Base-by-base conservation (phyloP, 1,140 invertebrate genomes). In the Homalodisca vitripennis region DNA sequence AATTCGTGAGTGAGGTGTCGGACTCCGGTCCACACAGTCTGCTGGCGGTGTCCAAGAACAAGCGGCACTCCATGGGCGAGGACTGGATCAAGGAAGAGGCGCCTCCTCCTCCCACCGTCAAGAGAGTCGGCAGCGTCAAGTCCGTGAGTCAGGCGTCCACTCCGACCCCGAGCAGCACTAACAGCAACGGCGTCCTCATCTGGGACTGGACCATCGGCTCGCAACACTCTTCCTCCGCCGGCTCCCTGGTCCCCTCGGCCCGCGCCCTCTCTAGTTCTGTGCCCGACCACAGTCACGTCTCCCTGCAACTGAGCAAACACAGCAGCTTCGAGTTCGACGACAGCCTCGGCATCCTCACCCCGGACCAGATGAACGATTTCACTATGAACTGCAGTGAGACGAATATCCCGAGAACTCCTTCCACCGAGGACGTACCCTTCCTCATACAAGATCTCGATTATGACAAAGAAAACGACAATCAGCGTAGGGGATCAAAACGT, bases 281-380 rank as follows among this genome's bases (percentile, higher is more conserved):
- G 22, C 51, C 13, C n/a, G 60, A 20, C 29, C 30, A n/a, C 46
- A 30, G 27, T 46, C 55, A 60, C 55, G 30, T 22, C 31, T 51
- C 46, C 14, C 41, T 57, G 29, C 26, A 57, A 31, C 70, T 71
- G n/a, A 88, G 86, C 75, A 88, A 90, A 76, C 88, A 92, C 74
- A 88, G 89, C 75, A 91, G 89, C 14, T 86, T 91, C 70, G 91
- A 89, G 69, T 77, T 86, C 74, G 88, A 93, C 78, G 92, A 93
- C 73, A 91, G 89, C 74, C 80, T 94, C 69, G 92, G 92, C 10
- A 93, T 94, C 72, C 80, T 94, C 20, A 93, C 92, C 3, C 91
- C 91, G 0, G 91, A 92, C 81, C 92, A 94, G 78, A 94, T 94
- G 92, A 86, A 88, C 66, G 89, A 90, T 77, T 86, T 87, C 47